A percentile compares a stretch with the other conserved stretches of the same genome.
Conservation (phyloP, 2,888 invertebrate species). For the Thera britannica region DNA sequence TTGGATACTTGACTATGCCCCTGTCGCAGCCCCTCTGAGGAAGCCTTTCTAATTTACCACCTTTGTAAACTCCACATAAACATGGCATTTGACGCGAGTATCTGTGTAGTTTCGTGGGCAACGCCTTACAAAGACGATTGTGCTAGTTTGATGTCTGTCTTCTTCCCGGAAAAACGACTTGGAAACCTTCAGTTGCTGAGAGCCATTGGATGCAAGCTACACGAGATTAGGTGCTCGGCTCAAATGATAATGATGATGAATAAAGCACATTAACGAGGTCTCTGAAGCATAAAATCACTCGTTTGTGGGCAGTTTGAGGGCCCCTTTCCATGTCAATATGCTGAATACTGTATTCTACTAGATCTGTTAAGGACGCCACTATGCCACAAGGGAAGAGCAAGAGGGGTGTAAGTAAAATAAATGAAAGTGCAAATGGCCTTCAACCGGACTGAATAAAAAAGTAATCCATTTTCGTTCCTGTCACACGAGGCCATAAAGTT, state of each 20-base stretch:
- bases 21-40: conserved; percentile 55
- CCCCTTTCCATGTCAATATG: background rate
- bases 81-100: background rate
- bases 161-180: too few species aligned
- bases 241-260: background rate
- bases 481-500: conserved; percentile 19
- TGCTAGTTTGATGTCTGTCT: too few species aligned
- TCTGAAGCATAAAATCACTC: background rate
- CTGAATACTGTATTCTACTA: background rate
- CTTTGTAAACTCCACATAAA: conserved; percentile 53
- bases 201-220: too few species aligned
- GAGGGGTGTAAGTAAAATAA: background rate
- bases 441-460: conserved; percentile 10
- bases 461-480: conserved; percentile 21
- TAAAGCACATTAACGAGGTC: background rate
- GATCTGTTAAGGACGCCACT: background rate
- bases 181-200: too few species aligned
- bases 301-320: background rate
- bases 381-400: too few species aligned
- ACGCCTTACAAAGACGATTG: background rate
- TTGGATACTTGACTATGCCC: conserved; percentile 75
- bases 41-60: conserved; percentile 77
- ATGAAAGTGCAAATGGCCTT: conserved; percentile 4
- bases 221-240: too few species aligned
- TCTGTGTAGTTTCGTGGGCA: background rate